phyloP scores from a whole-genome alignment of 2,113 vertebrate genomes.

The Leucopternis melanops region DNA sequence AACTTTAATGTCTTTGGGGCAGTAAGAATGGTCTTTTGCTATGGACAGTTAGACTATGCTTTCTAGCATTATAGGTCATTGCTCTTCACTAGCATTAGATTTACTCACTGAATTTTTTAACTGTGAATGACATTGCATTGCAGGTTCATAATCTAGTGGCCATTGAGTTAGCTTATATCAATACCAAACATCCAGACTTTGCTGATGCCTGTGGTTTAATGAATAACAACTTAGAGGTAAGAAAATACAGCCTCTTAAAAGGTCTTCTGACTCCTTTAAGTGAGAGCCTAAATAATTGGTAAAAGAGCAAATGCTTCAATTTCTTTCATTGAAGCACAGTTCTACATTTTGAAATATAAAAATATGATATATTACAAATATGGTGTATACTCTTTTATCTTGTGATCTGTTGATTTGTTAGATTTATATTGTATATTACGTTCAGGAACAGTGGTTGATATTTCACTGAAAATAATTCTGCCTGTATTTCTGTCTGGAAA shows the following conservation, averaged over 20 bases:
- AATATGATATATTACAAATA: background rate
- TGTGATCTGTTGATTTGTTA: background rate
- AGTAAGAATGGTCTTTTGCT: background rate
- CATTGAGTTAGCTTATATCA: conserved; percentile 97
- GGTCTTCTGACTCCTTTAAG: background rate
- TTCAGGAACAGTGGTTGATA: background rate
- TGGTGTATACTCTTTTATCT: background rate
- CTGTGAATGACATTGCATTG: background rate
- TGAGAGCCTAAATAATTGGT: background rate
- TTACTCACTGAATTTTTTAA: background rate
- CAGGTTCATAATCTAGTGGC: conserved; percentile 98
- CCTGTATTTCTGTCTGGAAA: background rate
- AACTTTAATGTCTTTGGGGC: background rate
- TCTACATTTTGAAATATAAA: background rate
- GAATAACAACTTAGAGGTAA: conserved; percentile 97
- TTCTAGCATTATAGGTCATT: background rate
- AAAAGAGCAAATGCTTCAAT: background rate
- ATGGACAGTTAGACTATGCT: background rate
- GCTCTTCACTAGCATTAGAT: background rate
- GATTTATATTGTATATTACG: background rate
- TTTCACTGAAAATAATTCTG: background rate
- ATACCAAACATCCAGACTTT: conserved; percentile 99
- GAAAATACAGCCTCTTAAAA: background rate
- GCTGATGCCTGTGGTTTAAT: conserved; percentile 95
- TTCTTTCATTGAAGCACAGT: background rate